These are phyloP conservation scores for Coregonus clupeaformis DNA, from an alignment of 2,113 vertebrate genomes.

Conservation along the genomic window DNA sequence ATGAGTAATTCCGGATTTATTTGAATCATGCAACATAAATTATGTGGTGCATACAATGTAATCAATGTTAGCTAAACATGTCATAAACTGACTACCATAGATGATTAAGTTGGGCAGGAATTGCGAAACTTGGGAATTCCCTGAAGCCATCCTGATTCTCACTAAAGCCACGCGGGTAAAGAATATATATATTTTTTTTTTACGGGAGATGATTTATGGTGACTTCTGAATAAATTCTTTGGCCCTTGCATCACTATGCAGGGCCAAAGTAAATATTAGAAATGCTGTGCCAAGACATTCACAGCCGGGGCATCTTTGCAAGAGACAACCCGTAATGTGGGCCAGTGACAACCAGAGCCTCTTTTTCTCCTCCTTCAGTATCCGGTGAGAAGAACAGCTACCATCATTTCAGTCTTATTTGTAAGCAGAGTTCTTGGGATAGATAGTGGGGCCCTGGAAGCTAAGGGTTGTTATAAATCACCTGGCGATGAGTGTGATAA, in stretches of 20 bases:
- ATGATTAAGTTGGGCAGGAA: not conserved
- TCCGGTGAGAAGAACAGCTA: slow-evolving; percentile 78
- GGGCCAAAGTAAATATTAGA: slow-evolving; percentile 28
- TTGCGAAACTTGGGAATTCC: slow-evolving; percentile 32
- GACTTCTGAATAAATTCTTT: slow-evolving; percentile 54
- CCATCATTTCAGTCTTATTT: slow-evolving; percentile 74
- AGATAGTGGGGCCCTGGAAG: slow-evolving; percentile 67
- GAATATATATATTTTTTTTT: slow-evolving; percentile 33
- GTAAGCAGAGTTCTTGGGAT: slow-evolving; percentile 71
- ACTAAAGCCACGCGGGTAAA: slow-evolving; percentile 3
- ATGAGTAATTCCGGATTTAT: not conserved
- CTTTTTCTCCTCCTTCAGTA: slow-evolving; percentile 27
- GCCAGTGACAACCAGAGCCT: slow-evolving; percentile 66
- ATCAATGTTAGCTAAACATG: not conserved
- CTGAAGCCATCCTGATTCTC: not conserved
- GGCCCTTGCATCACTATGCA: slow-evolving; percentile 58
- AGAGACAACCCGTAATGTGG: slow-evolving; percentile 69
- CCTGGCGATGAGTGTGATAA: slow-evolving; percentile 76
- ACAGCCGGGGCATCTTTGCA: slow-evolving; percentile 46
- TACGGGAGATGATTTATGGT: slow-evolving; percentile 60
- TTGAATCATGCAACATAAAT: not conserved
- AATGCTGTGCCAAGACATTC: slow-evolving; percentile 56
- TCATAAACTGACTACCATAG: not conserved
- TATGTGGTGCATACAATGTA: not conserved
- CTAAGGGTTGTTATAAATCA: slow-evolving; percentile 80